phyloP scores from a whole-genome alignment of 2,888 invertebrate species.

The Phengaris arion region DNA sequence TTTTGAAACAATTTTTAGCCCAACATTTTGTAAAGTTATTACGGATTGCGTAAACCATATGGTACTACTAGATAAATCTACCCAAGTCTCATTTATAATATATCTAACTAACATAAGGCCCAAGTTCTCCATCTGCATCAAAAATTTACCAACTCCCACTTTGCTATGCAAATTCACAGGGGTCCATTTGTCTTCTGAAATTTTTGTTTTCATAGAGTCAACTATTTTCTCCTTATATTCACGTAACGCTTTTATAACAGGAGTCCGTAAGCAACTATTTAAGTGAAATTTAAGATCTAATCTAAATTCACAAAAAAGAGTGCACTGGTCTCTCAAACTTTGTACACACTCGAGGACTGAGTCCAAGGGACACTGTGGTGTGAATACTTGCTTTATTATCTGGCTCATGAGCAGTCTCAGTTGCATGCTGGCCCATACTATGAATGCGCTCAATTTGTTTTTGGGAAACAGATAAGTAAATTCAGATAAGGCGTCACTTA shows the following conservation, averaged over 20 bases:
- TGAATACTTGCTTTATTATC: constrained; percentile 92
- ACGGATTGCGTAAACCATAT: constrained; percentile 89
- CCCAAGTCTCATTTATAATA: constrained; percentile 82
- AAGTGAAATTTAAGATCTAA: constrained; percentile 95
- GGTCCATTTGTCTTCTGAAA: constrained; percentile 91
- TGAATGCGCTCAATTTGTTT: constrained; percentile 82
- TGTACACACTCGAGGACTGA: constrained; percentile 92
- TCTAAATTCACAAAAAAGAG: constrained; percentile 82
- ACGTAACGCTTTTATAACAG: constrained; percentile 86
- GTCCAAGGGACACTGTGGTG: constrained; percentile 91
- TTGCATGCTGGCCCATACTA: constrained; percentile 95
- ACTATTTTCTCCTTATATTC: constrained; percentile 90
- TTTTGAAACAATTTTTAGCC: constrained; percentile 85
- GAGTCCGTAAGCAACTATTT: constrained; percentile 89
- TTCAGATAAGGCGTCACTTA: constrained; percentile 83
- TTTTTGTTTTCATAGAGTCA: constrained; percentile 88
- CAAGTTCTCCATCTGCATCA: constrained; percentile 84
- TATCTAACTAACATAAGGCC: constrained; percentile 84
- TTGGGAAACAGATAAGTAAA: constrained; percentile 87
- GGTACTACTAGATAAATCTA: constrained; percentile 88
- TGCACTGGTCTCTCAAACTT: constrained; percentile 86
- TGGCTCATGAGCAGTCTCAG: constrained; percentile 88
- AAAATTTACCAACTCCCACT: constrained; percentile 83
- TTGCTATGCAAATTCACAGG: constrained; percentile 89
- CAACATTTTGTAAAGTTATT: constrained; percentile 86